Base-by-base conservation (phyloP, 2,113 vertebrate genomes). In the Malurus cyaneus region DNA sequence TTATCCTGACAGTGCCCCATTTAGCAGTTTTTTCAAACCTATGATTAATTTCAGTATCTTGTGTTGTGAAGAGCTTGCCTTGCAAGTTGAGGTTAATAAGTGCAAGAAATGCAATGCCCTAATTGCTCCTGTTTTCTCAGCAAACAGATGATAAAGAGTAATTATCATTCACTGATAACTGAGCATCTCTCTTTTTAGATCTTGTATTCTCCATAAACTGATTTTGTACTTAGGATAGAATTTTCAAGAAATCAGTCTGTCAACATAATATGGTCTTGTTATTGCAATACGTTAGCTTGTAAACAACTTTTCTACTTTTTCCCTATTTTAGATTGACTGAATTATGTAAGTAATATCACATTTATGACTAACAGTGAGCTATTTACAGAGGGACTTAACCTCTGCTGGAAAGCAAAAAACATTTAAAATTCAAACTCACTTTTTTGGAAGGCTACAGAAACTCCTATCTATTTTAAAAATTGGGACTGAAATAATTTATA, bases 41-140 rank as follows among this genome's bases (percentile, higher is more conserved):
- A 14, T 1, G 0, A 39, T 67, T 41, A 80, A 6, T 53, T 94
- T 95, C 31, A 26, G 19, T 46, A 5, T 53, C 59, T 85, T 77
- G 42, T 41, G 18, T 32, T 64, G 11, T 62, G 59, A 66, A 77
- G 74, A 89, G 20, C 8, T 53, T 65, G 16, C 19, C 14, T 77
- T 80, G 62, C 54, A 77, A 62, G 18, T 18, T 61, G 62, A 96
- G 71, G 41, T 89, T 85, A 88, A 31, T 42, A 94, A 81, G 15
- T 56, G 31, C 71, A 76, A 57, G 46, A 80, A 34, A 86, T 65
- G 56, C 31, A 65, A 50, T 77, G 80, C 26, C 92, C 82, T 93
- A 56, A 77, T 54, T 77, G 57, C n/a, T 95, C 74, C 78, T 92
- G 80, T 78, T 96, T 96, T 90, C 86, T 93, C 76, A 96, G 88